Base-by-base conservation (phyloP, 2,888 invertebrate genomes). In the Coremacera marginata region DNA sequence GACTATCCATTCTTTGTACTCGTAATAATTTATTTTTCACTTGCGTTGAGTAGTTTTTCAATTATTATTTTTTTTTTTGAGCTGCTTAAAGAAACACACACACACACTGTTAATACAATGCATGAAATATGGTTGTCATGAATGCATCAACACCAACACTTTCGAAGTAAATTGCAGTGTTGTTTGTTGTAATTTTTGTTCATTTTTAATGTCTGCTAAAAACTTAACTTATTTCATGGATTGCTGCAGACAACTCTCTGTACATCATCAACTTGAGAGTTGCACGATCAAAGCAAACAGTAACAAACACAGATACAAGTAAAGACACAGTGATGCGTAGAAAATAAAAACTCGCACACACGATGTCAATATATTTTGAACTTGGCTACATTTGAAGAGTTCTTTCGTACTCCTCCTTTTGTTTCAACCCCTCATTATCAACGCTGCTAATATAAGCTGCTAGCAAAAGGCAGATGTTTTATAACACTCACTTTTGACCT, bases 91-190 rank as follows among this genome's bases (percentile, higher is more conserved):
- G 8, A 37, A 4, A 44, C 44, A 44, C 11, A 14, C 11, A 44
- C 14, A 44, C 14, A 44, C 44, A 44, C 11, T 44, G 44, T 44
- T 1, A 44, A 44, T 60, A 14, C 27, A 4, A 8, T 25, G 52
- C 25, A 9, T 72, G 44, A 72, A 49, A 62, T 62, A 72, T 72
- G 72, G 62, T 62, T 72, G 72, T 72, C 72, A 62, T 72, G 72
- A 72, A 72, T 27, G 72, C 72, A 62, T 72, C 72, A 72, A 72
- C 72, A 60, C 72, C 16, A 25, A n/a, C 57, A 71, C 72, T 72
- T 60, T 49, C 31, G 72, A 8, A 34, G 14, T 37, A 55, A 70
- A 70, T 70, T 70, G 67, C 67, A 68, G 25, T 27, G 8, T 31
- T 27, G n/a, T n/a, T 22, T 55, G 5, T 55, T 19, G 1, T 19